A percentile compares a stretch with the other conserved stretches of the same genome.
Conservation (phyloP, 2,797 vertebrate species). For the Petrocephalus schoutedeni region DNA sequence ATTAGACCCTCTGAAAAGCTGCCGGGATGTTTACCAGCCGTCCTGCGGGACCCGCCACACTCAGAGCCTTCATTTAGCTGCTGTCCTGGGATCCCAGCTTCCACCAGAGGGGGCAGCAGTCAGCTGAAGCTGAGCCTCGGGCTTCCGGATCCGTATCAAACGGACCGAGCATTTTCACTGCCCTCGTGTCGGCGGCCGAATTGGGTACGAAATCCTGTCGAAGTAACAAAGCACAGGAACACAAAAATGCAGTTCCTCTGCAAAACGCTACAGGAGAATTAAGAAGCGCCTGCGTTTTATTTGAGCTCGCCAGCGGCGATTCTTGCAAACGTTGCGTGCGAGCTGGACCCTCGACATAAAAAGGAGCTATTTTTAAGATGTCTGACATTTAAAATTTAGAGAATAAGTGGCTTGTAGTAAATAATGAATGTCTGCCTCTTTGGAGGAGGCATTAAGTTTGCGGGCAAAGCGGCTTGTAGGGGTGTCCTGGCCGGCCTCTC, state of each 20-base stretch:
- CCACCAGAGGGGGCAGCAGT: background rate
- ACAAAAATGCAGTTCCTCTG: background rate
- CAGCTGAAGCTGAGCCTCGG: background rate
- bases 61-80: background rate
- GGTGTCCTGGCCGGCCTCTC: background rate
- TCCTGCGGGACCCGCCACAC: background rate
- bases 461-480: too few species aligned
- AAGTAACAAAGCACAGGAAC: background rate
- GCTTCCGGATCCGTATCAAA: background rate
- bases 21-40: background rate
- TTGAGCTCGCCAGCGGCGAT: background rate
- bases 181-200: background rate
- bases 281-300: background rate
- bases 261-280: background rate
- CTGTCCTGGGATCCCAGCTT: background rate
- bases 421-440: conserved; percentile 29
- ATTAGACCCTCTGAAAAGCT: background rate
- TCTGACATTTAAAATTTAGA: conserved; percentile 52
- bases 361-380: conserved; percentile 46
- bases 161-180: background rate
- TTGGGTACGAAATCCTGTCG: background rate
- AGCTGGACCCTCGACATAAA: conserved; percentile 29
- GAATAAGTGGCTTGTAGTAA: conserved; percentile 59
- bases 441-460: conserved; percentile 26
- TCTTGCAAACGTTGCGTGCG: conserved; percentile 22